Evolutionary conservation across 2,113 vertebrate genomes (phyloP).

Genomic region (Capreolus pygargus): DNA sequence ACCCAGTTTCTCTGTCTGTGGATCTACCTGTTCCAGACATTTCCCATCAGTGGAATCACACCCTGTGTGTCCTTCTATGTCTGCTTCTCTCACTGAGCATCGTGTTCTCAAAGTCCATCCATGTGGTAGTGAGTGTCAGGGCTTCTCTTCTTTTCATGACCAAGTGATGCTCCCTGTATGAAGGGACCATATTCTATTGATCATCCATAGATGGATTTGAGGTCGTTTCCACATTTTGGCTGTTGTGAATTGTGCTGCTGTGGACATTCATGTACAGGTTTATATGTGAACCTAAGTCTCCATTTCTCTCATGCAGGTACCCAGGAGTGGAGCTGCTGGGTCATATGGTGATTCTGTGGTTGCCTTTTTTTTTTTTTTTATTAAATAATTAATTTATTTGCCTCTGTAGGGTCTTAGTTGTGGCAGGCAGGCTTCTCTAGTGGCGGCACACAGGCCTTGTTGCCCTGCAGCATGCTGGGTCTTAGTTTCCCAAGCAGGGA

Average conservation of each 20-base stretch:
- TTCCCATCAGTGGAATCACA: neutral
- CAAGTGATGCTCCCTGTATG: no score
- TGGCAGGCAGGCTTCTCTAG: neutral
- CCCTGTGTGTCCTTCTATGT: neutral
- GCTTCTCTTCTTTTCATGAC: neutral
- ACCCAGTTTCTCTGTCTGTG: neutral
- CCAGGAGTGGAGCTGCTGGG: neutral
- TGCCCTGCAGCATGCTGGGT: neutral
- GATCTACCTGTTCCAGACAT: neutral
- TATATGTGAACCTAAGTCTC: neutral
- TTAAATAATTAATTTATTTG: neutral
- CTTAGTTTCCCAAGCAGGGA: neutral
- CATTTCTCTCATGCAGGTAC: neutral
- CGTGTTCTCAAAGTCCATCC: fast-evolving
- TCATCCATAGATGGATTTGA: neutral
- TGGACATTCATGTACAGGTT: neutral
- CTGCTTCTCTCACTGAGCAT: neutral
- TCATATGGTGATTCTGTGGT: neutral
- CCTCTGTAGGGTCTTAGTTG: neutral
- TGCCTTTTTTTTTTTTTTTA: neutral
- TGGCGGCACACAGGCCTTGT: neutral
- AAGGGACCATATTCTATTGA: neutral
- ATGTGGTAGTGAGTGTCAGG: fast-evolving
- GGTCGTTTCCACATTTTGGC: neutral
- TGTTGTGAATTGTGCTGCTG: neutral